phyloP scores from a whole-genome alignment of 1,140 invertebrate species.

The Brachionus paranguensis region DNA sequence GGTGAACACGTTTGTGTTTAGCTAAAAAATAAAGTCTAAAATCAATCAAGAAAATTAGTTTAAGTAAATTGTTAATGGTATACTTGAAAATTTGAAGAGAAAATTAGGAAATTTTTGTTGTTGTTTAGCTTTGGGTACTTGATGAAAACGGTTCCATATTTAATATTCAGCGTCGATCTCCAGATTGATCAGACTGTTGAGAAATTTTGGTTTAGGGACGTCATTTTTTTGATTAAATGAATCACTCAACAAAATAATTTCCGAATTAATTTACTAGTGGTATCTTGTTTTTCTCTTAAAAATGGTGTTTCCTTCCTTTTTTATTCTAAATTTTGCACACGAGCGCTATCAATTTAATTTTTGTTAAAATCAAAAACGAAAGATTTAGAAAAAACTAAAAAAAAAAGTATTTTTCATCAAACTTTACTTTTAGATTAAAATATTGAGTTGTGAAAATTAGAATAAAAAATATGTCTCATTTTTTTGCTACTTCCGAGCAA shows the following conservation, averaged over 20 bases:
- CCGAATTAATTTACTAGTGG: neutral
- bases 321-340: neutral
- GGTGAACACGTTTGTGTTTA: neutral
- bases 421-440: neutral
- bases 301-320: neutral
- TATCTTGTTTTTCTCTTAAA: neutral
- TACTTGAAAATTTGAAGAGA: neutral
- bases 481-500: neutral
- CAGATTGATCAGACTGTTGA: neutral
- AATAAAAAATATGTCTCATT: neutral
- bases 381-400: neutral
- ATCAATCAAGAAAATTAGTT: neutral
- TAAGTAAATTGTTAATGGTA: neutral
- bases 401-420: neutral
- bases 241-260: neutral
- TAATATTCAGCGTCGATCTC: neutral
- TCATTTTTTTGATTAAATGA: neutral
- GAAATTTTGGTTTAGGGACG: neutral
- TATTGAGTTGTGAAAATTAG: neutral
- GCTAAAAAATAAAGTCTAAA: neutral
- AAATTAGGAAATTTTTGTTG: neutral
- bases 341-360: neutral
- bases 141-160: neutral
- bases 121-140: neutral
- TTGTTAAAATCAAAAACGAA: neutral